Evolutionary conservation across 2,888 invertebrate species (phyloP).

Genomic region (Mayetiola destructor): DNA sequence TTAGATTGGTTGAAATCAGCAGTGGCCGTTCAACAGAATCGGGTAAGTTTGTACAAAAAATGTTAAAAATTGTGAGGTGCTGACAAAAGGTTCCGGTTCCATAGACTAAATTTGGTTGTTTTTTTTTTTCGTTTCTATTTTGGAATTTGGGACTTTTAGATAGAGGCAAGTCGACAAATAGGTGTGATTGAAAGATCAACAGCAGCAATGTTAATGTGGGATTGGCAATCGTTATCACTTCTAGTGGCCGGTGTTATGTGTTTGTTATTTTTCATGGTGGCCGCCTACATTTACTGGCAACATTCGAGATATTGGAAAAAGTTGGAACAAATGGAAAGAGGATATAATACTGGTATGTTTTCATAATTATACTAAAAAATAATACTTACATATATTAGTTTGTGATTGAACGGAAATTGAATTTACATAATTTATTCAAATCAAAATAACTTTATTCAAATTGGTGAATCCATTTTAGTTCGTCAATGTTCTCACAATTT

Average conservation of each 20-base stretch:
- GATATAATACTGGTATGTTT: constrained; percentile 57
- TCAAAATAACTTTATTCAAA: no score
- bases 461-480: no score
- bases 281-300: constrained; percentile 58
- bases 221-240: constrained; percentile 59
- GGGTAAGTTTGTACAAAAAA: neutral
- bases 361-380: constrained; percentile 13
- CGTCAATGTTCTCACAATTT: no score
- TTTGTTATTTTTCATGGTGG: constrained; percentile 63
- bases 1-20: constrained; percentile 40
- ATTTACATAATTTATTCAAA: no score
- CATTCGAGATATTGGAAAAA: constrained; percentile 68
- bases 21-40: neutral
- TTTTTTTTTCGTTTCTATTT: no score
- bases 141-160: no score
- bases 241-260: constrained; percentile 60
- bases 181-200: constrained; percentile 18
- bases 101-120: neutral
- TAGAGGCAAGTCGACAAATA: neutral
- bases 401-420: no score
- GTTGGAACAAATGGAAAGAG: constrained; percentile 61
- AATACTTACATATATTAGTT: no score
- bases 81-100: neutral
- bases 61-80: neutral
- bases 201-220: constrained; percentile 42